Percentiles rank a stretch among this genome's conserved stretches.
Evolutionary conservation across 1,140 invertebrate species (phyloP).

Genomic region (Tachypleus tridentatus): DNA sequence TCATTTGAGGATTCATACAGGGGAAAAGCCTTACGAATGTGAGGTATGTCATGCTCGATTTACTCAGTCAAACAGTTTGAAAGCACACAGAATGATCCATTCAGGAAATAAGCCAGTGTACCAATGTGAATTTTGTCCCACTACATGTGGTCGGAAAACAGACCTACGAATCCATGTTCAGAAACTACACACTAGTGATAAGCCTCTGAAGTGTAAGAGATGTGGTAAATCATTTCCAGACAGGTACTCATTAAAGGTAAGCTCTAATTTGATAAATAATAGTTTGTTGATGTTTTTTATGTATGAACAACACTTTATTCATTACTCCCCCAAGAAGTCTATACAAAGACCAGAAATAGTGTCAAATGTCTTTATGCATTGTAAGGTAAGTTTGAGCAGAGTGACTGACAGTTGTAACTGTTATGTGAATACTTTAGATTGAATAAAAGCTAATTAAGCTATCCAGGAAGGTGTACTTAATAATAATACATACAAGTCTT

Average conservation of each 20-base stretch:
- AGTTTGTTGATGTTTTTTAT: neutral
- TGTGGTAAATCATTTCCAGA: slow-evolving; percentile 89
- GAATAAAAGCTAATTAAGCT: no score
- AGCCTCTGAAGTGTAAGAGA: slow-evolving; percentile 79
- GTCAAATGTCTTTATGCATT: no score
- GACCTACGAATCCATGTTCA: slow-evolving; percentile 92
- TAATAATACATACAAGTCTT: no score
- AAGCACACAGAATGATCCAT: slow-evolving; percentile 88
- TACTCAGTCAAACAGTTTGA: slow-evolving; percentile 90
- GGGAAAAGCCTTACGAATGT: slow-evolving; percentile 51
- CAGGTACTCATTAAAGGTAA: slow-evolving; percentile 42
- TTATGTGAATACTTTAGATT: no score
- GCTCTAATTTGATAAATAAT: slow-evolving; percentile 5
- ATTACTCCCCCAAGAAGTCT: no score
- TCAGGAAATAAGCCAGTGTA: slow-evolving; percentile 89
- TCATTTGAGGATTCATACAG: slow-evolving; percentile 48
- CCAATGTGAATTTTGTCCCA: slow-evolving; percentile 87
- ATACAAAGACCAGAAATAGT: no score
- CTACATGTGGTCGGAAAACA: slow-evolving; percentile 91
- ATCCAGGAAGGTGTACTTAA: no score
- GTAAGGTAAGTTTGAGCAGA: no score
- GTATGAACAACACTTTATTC: no score
- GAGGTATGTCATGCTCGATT: slow-evolving; percentile 59
- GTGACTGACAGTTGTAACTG: no score
- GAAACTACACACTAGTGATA: slow-evolving; percentile 88